These are phyloP conservation scores for Gallinago stenura DNA, from an alignment of 2,797 vertebrate species.

Conservation along the genomic window DNA sequence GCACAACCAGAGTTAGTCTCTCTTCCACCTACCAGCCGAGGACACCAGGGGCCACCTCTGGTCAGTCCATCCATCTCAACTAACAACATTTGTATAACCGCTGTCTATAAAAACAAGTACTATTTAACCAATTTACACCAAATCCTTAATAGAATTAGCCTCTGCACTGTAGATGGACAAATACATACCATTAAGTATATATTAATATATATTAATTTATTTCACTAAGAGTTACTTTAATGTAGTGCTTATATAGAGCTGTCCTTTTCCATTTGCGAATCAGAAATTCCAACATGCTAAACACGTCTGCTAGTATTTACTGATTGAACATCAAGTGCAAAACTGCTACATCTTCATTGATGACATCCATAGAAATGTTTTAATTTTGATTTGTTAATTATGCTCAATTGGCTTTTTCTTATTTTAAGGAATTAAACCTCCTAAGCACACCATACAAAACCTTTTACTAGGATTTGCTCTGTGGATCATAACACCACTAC, in stretches of 20 bases:
- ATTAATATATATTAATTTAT: too few species aligned
- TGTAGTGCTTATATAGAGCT: not conserved
- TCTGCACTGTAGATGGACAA: not conserved
- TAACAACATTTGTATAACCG: not conserved
- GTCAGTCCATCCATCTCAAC: not conserved
- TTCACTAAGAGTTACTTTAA: not conserved
- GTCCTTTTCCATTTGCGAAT: not conserved
- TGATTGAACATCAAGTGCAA: not conserved
- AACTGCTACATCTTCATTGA: not conserved
- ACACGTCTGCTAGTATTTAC: not conserved
- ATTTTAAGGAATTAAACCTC: not conserved
- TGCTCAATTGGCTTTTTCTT: not conserved
- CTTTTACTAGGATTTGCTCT: not conserved
- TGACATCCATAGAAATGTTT: not conserved
- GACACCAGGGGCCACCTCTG: not conserved
- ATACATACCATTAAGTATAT: not conserved
- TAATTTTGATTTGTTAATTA: not conserved
- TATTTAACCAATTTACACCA: not conserved
- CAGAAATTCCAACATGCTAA: not conserved
- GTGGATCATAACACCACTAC: not conserved
- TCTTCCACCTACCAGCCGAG: not conserved
- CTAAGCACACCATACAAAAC: not conserved
- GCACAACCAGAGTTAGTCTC: fast-evolving
- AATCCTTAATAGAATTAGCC: not conserved
- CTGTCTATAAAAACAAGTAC: not conserved